Evolutionary conservation across 2,888 invertebrate genomes (phyloP).

Genomic region (Phragmatobia fuliginosa): DNA sequence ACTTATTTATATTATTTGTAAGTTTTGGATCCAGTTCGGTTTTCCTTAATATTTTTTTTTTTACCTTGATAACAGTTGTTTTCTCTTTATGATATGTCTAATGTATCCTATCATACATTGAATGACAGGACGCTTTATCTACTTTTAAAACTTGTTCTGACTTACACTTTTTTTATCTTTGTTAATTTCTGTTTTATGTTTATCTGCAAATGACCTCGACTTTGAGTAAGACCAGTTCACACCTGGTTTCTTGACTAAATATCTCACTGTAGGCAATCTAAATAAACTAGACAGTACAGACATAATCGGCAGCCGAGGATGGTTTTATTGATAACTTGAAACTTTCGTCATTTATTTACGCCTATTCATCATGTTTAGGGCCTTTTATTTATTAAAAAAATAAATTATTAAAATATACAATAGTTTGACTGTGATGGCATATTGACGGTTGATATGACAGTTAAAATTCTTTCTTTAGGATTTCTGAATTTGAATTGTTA

Average conservation of each 20-base stretch:
- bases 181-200: conserved; percentile 57
- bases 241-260: conserved; percentile 45
- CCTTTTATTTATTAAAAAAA: conserved; percentile 47
- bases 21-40: not conserved
- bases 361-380: conserved; percentile 57
- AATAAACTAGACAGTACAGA: conserved; percentile 60
- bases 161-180: conserved; percentile 65
- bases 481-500: conserved; percentile 57
- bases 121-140: not conserved
- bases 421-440: conserved; percentile 57
- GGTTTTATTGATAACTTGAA: conserved; percentile 35
- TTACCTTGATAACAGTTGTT: no score
- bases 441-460: conserved; percentile 60
- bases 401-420: conserved; percentile 43
- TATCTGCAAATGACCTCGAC: conserved; percentile 63
- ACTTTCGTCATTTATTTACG: conserved; percentile 48
- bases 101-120: no score
- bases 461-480: conserved; percentile 27
- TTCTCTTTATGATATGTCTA: no score
- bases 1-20: not conserved
- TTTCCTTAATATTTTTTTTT: not conserved
- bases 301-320: conserved; percentile 65
- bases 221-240: conserved; percentile 40
- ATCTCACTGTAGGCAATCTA: conserved; percentile 51
- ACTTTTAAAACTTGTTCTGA: conserved; percentile 5